Evolutionary conservation across 1,140 invertebrate species (phyloP), one percentile per base, ranked within the genome.

Genomic region (Cotesia typhae): DNA sequence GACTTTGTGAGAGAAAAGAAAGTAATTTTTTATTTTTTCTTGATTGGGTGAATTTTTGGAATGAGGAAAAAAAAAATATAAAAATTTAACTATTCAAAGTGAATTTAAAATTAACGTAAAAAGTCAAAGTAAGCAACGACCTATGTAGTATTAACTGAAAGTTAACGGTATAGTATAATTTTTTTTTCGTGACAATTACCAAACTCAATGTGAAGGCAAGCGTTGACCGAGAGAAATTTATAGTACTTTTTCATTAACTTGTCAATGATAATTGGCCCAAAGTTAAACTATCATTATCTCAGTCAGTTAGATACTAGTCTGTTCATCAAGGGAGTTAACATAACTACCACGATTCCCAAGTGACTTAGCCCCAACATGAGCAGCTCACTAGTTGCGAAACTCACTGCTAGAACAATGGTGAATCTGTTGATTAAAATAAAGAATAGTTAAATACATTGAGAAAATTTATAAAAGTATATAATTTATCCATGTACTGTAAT

Each of bases 341-440:
- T 51, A 51, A 55, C 41, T 28, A 67, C 66, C 35, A 61, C 28
- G 12, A 35, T 35, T 35, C n/a, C 28, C 63, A 65, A 51, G 51
- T 55, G 28, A 67, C 66, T 67, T 67, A 35, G 66, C 66, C 20
- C n/a, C 35, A 28, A 28, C 28, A 35, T 12, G 17, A 65, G 38
- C 7, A 9, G 41, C 41, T 38, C 41, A 28, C n/a, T n/a, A 65
- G 51, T 65, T 65, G 63, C 14, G 63, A 65, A 65, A 65, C 38
- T 47, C 36, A 20, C 36, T 47, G 10, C 10, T n/a, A 65, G 66
- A 67, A 67, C 66, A 67, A 67, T 55, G 66, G 36, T 51, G 66
- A 53, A 51, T 67, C 35, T 52, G 51, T 17, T 53, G 41, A 53
- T 67, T 51, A 41, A 35, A 35, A 67, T 7, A 59, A 59, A 59